phyloP scores from a whole-genome alignment of 2,797 vertebrate species.

The Myripristis jacobus region DNA sequence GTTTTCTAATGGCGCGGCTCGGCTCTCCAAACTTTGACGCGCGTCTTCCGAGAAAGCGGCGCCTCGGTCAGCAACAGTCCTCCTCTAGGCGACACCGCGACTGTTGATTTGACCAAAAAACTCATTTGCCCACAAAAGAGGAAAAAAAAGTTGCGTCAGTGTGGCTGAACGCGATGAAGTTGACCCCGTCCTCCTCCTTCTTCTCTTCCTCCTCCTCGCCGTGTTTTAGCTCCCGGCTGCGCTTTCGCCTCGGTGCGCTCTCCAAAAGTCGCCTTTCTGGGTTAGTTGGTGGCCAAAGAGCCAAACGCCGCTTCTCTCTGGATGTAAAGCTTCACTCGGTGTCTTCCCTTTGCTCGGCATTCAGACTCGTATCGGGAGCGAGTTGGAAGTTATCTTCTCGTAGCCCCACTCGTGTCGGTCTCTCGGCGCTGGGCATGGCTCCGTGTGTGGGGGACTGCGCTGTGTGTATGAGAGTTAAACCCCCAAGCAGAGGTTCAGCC shows the following conservation, averaged over 20 bases:
- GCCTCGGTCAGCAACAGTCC: slow-evolving; percentile 1
- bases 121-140: slow-evolving; percentile 32
- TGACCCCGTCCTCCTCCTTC: slow-evolving; percentile 38
- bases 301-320: slow-evolving; percentile 14
- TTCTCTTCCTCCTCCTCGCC: slow-evolving; percentile 38
- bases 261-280: slow-evolving; percentile 59
- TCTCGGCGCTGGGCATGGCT: slow-evolving; percentile 64
- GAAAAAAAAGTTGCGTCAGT: slow-evolving; percentile 25
- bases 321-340: slow-evolving; percentile 13
- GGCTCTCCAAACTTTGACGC: slow-evolving; percentile 69
- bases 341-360: slow-evolving; percentile 31
- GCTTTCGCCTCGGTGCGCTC: slow-evolving; percentile 69
- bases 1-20: slow-evolving; percentile 44
- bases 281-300: slow-evolving; percentile 30
- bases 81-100: not conserved
- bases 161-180: slow-evolving; percentile 39
- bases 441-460: slow-evolving; percentile 73
- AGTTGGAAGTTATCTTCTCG: slow-evolving; percentile 68
- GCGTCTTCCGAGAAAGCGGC: slow-evolving; percentile 49
- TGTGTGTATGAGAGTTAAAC: slow-evolving; percentile 81
- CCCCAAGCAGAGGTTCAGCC: slow-evolving; percentile 83
- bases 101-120: slow-evolving; percentile 38
- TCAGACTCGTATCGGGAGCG: slow-evolving; percentile 51
- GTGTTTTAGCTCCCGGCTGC: slow-evolving; percentile 61
- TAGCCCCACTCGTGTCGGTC: slow-evolving; percentile 55